phyloP scores from a whole-genome alignment of 1,140 invertebrate species.

The Brachionus sp. region DNA sequence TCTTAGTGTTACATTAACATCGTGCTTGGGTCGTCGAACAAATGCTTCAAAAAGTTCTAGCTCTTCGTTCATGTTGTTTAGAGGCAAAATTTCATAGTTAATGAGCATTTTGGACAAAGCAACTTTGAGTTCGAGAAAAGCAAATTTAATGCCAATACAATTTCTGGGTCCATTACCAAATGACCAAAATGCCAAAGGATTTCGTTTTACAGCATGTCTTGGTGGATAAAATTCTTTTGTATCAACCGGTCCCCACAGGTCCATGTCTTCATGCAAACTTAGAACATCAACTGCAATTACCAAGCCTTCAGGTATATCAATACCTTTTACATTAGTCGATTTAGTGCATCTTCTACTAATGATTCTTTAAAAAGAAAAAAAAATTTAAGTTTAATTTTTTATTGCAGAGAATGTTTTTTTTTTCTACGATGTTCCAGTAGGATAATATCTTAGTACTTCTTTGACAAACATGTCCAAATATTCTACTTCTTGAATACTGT shows the following conservation, averaged over 20 bases:
- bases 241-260: slow-evolving; percentile 53
- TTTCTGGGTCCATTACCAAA: slow-evolving; percentile 58
- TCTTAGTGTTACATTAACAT: slow-evolving; percentile 8
- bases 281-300: slow-evolving; percentile 54
- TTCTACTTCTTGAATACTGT: neutral
- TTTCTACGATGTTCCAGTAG: neutral
- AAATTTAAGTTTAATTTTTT: slow-evolving; percentile 48
- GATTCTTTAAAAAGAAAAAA: slow-evolving; percentile 50
- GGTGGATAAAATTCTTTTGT: slow-evolving; percentile 52
- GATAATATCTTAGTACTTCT: slow-evolving; percentile 5
- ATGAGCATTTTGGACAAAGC: slow-evolving; percentile 48
- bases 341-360: slow-evolving; percentile 51
- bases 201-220: slow-evolving; percentile 50
- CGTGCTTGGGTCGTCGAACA: slow-evolving; percentile 40
- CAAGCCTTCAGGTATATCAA: slow-evolving; percentile 54
- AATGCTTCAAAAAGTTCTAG: slow-evolving; percentile 36
- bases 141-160: slow-evolving; percentile 57
- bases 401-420: neutral
- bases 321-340: slow-evolving; percentile 50
- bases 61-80: slow-evolving; percentile 48
- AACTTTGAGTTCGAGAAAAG: slow-evolving; percentile 53
- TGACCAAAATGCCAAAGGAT: slow-evolving; percentile 52
- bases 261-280: slow-evolving; percentile 54
- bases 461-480: slow-evolving; percentile 27
- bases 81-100: slow-evolving; percentile 47